Percentiles rank a stretch among this genome's conserved stretches.
Conservation (phyloP, 1,140 invertebrate species). For the Zaprionus tsacasi region DNA sequence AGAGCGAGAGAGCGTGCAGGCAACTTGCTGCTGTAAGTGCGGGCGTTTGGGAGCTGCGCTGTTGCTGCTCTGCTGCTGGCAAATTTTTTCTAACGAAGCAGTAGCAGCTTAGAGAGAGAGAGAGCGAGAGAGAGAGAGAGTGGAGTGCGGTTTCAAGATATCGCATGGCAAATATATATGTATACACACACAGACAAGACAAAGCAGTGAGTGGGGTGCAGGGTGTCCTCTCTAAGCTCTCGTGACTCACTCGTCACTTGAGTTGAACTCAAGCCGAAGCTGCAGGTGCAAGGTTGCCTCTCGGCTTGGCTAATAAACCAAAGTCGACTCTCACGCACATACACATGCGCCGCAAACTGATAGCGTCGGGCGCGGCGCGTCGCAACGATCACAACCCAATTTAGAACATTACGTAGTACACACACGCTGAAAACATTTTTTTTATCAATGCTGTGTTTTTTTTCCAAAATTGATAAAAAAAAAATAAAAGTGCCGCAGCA, state of each 20-base stretch:
- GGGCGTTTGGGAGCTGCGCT: constrained; percentile 19
- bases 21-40: neutral
- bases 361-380: constrained; percentile 2
- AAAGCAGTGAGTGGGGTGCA: neutral
- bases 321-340: constrained; percentile 24
- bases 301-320: constrained; percentile 18
- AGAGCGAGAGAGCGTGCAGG: neutral
- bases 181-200: neutral
- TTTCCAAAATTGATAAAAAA: constrained; percentile 36
- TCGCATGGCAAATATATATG: constrained; percentile 48
- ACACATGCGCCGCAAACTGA: constrained; percentile 12
- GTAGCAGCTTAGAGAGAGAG: constrained; percentile 2
- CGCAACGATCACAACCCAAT: constrained; percentile 48
- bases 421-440: constrained; percentile 43
- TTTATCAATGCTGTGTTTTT: constrained; percentile 35
- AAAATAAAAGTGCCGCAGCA: constrained; percentile 14
- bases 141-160: constrained; percentile 48
- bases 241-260: constrained; percentile 35
- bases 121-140: neutral
- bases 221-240: constrained; percentile 7
- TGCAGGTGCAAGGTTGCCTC: constrained; percentile 42
- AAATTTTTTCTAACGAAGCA: constrained; percentile 41
- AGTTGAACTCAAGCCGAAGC: constrained; percentile 25
- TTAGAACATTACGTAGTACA: constrained; percentile 70
- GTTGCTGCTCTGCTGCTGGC: constrained; percentile 41